Evolutionary conservation across 37 sponge, comb jelly and placozoan species (phyloP).

Genomic region (Cliona cf. orientalis): DNA sequence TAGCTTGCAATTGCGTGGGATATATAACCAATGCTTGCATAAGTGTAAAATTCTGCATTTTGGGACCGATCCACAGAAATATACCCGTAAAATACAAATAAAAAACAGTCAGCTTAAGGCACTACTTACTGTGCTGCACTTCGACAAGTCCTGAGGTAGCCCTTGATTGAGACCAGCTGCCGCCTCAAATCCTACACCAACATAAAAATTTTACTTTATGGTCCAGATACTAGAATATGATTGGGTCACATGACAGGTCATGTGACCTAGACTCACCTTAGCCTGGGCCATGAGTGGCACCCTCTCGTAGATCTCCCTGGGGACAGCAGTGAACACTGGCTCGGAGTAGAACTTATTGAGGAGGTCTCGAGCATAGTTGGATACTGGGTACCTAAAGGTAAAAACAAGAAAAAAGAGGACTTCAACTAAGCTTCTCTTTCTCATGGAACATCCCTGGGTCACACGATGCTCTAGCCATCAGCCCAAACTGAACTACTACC

Average conservation of each 20-base stretch:
- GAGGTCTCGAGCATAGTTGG: conserved; percentile 89
- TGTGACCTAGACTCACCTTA: conserved; percentile 27
- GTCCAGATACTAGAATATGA: not conserved
- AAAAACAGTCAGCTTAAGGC: not conserved
- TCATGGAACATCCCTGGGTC: no score
- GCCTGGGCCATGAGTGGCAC: conserved; percentile 30
- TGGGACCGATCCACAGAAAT: no score
- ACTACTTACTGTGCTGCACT: conserved; percentile 5
- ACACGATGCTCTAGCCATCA: no score
- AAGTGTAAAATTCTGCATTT: no score
- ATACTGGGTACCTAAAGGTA: conserved; percentile 50
- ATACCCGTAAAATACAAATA: not conserved
- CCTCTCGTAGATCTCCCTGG: conserved; percentile 42
- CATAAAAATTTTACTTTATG: not conserved
- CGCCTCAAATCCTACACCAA: conserved; percentile 37
- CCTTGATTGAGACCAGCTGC: conserved; percentile 59
- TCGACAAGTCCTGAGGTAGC: conserved; percentile 53
- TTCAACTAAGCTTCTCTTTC: no score
- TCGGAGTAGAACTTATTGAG: conserved; percentile 67
- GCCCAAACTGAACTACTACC: no score
- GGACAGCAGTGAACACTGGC: conserved; percentile 69
- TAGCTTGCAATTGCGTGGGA: not conserved
- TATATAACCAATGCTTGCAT: no score
- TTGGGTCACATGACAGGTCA: not conserved
- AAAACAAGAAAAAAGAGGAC: no score